Percentiles rank a stretch among this genome's conserved stretches.
These are phyloP conservation scores for Tetragonula carbonaria DNA, from an alignment of 2,888 invertebrate species.

Conservation along the genomic window DNA sequence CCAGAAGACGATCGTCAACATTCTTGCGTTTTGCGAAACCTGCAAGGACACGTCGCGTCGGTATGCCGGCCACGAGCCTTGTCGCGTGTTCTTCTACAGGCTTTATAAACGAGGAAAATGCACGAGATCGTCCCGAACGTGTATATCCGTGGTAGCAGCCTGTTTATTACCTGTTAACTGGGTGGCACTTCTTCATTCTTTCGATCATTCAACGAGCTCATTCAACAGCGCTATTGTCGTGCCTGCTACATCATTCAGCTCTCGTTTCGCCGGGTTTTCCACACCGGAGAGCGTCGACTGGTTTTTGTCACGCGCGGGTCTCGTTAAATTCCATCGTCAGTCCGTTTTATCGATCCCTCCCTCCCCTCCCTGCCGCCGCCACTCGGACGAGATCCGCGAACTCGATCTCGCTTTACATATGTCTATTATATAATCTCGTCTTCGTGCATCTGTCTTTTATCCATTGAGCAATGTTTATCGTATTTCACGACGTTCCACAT, in stretches of 20 bases:
- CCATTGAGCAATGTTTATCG: conserved; percentile 1
- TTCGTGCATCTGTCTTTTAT: conserved; percentile 6
- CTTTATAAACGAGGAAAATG: conserved; percentile 39
- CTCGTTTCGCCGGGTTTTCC: conserved; percentile 70
- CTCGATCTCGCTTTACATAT: conserved; percentile 43
- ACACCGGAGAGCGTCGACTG: conserved; percentile 55
- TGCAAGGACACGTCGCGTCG: conserved; percentile 4
- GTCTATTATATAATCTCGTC: conserved; percentile 42
- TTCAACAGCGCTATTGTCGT: conserved; percentile 63
- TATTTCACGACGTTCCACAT: not conserved
- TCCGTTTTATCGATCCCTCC: conserved; percentile 56
- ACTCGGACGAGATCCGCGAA: conserved; percentile 35
- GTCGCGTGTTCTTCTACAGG: conserved; percentile 32
- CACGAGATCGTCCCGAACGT: conserved; percentile 21
- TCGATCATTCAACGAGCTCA: conserved; percentile 63
- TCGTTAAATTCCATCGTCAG: conserved; percentile 63
- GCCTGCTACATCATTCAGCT: conserved; percentile 63
- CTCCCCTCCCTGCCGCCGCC: too few relatives aligned
- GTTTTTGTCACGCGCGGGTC: conserved; percentile 63
- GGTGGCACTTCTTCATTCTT: conserved; percentile 54
- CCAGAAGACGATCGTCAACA: not conserved
- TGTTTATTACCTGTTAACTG: conserved; percentile 61
- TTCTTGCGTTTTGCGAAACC: conserved; percentile 14
- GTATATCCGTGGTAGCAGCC: conserved; percentile 31
- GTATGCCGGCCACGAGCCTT: conserved; percentile 32